These are phyloP conservation scores for Oreochromis niloticus DNA, from an alignment of 2,113 vertebrate species.

Conservation along the genomic window DNA sequence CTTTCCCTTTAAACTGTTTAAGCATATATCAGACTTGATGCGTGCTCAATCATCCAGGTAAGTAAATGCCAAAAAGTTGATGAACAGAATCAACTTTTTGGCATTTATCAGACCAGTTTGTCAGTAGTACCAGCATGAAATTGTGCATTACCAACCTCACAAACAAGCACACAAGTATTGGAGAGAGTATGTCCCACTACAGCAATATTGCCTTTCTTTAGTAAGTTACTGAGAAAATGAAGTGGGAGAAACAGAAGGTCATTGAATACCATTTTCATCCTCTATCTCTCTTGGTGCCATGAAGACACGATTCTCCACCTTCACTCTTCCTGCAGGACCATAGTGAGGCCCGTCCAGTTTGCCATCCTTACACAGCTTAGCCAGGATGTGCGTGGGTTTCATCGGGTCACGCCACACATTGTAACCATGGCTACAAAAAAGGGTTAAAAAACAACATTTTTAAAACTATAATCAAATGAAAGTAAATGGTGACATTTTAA, in stretches of 20 bases:
- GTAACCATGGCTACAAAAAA: conserved; percentile 84
- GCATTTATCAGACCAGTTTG: neutral
- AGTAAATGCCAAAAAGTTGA: neutral
- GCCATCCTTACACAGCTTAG: conserved; percentile 90
- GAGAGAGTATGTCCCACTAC: neutral
- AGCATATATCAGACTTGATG: neutral
- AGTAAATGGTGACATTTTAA: neutral
- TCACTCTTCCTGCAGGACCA: conserved; percentile 87
- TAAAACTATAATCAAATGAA: neutral
- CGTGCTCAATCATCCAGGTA: rapidly evolving
- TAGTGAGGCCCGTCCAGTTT: conserved; percentile 93
- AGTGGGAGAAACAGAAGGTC: neutral
- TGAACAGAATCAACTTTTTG: neutral
- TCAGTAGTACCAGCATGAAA: neutral
- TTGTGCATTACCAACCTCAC: neutral
- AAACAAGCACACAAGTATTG: neutral
- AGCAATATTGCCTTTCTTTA: neutral
- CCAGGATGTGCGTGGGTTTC: conserved; percentile 91
- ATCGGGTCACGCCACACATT: conserved; percentile 94
- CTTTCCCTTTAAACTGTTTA: rapidly evolving
- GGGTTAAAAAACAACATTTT: neutral
- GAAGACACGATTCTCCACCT: conserved; percentile 90
- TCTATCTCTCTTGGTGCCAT: conserved; percentile 88
- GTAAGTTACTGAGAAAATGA: neutral
- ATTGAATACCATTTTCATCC: conserved; percentile 87